Conservation (phyloP, 2,113 vertebrate genomes). For the Antennarius striatus region DNA sequence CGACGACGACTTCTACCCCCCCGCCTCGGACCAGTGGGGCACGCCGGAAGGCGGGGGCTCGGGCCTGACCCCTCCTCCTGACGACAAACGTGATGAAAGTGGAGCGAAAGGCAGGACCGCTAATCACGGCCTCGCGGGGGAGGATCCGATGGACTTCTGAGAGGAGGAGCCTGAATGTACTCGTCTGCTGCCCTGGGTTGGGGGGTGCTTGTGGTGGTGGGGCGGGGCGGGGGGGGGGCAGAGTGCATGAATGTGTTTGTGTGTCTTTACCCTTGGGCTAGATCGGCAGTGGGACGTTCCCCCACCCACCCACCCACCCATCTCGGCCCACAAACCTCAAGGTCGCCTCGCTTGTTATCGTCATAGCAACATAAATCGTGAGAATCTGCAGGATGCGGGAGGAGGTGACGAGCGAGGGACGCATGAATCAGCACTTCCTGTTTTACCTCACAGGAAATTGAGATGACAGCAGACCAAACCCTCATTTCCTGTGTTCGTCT, state of each 20-base stretch:
- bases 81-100: slow-evolving; percentile 50
- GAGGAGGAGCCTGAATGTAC: slow-evolving; percentile 69
- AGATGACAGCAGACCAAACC: slow-evolving; percentile 24
- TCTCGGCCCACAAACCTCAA: slow-evolving; percentile 12
- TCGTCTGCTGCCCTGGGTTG: slow-evolving; percentile 73
- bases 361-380: no score
- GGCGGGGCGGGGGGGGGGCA: slow-evolving; percentile 29
- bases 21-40: slow-evolving; percentile 55
- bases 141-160: slow-evolving; percentile 76
- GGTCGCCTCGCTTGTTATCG: no score
- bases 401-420: slow-evolving; percentile 34
- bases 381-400: slow-evolving; percentile 9
- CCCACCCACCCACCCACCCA: no score
- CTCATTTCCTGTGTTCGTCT: slow-evolving; percentile 41
- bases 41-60: slow-evolving; percentile 32
- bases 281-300: slow-evolving; percentile 50
- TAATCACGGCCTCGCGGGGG: slow-evolving; percentile 63
- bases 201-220: slow-evolving; percentile 49
- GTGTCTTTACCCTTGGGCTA: slow-evolving; percentile 78
- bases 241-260: slow-evolving; percentile 18
- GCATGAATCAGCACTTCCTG: slow-evolving; percentile 64
- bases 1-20: slow-evolving; percentile 86
- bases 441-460: slow-evolving; percentile 51
- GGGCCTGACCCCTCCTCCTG: slow-evolving; percentile 35
- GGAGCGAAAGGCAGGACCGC: slow-evolving; percentile 61